phyloP scores from a whole-genome alignment of 2,797 vertebrate genomes.

The Heterohyrax brucei region DNA sequence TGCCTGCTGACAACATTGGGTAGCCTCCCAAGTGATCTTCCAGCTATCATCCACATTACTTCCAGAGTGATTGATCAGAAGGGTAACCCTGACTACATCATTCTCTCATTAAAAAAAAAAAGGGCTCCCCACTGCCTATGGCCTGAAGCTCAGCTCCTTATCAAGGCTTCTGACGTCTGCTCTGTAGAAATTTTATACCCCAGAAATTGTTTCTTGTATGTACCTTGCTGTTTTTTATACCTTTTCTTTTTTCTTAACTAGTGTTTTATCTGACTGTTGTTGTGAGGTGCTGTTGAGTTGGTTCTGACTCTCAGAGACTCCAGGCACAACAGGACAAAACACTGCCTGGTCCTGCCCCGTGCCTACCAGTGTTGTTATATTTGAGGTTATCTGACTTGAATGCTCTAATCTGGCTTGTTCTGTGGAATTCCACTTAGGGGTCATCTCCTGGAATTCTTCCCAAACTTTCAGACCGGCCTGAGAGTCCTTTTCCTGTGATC shows the following conservation, averaged over 20 bases:
- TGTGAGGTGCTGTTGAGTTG: too few relatives aligned
- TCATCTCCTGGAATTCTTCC: slow-evolving; percentile 32
- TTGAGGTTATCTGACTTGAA: background rate
- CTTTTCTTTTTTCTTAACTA: background rate
- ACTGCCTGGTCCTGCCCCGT: too few relatives aligned
- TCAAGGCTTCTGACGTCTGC: background rate
- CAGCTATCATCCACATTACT: background rate
- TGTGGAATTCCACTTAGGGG: background rate
- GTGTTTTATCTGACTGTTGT: background rate
- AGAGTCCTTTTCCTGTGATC: slow-evolving; percentile 3
- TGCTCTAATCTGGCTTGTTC: background rate
- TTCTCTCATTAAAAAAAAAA: slow-evolving; percentile 58
- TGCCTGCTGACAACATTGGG: background rate
- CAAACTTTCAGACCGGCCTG: background rate
- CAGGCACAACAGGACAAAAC: too few relatives aligned
- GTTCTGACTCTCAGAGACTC: too few relatives aligned
- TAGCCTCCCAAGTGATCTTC: background rate
- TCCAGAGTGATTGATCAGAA: slow-evolving; percentile 12
- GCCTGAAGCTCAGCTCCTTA: background rate
- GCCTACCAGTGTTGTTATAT: too few relatives aligned
- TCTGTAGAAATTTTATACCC: slow-evolving; percentile 38
- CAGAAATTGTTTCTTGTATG: background rate
- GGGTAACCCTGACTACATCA: background rate
- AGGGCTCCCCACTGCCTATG: slow-evolving; percentile 8
- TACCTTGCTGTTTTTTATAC: slow-evolving; percentile 35